These are phyloP conservation scores for Neolamprologus devosi DNA, from an alignment of 2,113 vertebrate species.

Conservation along the genomic window DNA sequence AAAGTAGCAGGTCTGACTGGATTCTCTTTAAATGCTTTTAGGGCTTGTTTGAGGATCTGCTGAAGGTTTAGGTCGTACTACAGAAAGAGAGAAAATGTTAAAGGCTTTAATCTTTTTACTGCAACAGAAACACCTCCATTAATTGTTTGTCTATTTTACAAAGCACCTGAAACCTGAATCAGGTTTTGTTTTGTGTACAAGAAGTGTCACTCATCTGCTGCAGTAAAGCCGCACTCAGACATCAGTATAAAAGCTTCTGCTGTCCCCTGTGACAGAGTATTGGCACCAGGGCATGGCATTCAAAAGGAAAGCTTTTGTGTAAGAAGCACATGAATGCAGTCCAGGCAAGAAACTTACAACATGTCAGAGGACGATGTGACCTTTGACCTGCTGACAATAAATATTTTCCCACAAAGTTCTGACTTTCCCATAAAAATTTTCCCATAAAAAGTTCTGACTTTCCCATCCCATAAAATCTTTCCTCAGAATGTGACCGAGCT, in stretches of 20 bases:
- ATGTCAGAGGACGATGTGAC: neutral
- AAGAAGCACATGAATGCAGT: neutral
- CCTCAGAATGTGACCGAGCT: neutral
- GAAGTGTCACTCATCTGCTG: neutral
- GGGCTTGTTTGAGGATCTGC: neutral
- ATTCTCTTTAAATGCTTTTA: neutral
- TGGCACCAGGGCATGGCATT: neutral
- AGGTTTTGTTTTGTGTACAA: neutral
- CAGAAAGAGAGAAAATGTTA: neutral
- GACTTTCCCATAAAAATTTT: neutral
- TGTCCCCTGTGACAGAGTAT: neutral
- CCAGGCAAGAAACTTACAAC: neutral
- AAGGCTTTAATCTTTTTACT: neutral
- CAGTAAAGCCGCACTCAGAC: neutral
- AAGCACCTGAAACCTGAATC: neutral
- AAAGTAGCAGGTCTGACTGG: neutral
- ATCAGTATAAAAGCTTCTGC: neutral
- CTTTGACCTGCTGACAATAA: neutral
- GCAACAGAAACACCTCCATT: neutral
- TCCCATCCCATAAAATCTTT: neutral
- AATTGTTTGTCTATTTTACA: neutral
- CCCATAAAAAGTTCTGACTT: neutral
- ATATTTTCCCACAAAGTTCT: neutral
- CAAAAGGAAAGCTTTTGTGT: neutral
- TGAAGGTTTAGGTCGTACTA: neutral